Base-by-base conservation (phyloP, 2,888 invertebrate species). In the Dorcus parallelipipedus region DNA sequence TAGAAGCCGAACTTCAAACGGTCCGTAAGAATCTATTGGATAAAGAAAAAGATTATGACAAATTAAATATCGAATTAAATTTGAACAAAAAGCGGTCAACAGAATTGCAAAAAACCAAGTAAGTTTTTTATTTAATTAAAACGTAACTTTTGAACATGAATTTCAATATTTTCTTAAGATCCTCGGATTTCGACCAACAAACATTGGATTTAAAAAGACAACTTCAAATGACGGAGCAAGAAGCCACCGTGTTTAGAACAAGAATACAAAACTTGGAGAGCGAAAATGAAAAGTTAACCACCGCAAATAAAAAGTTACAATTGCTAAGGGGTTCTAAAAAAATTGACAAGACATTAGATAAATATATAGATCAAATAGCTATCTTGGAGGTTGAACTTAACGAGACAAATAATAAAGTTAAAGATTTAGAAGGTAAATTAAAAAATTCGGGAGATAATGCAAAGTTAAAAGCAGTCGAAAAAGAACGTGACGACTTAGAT, bases 11-110 rank as follows among this genome's bases (percentile, higher is more conserved):
- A 78, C 83, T 89, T 54, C 84, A 83, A 53, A 88, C 89, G 67
- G 77, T 92, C 33, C 82, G 89, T 61, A 89, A 88, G 73, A 89
- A 90, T 71, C 76, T 93, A 1, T 87, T 89, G 54, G 92, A 93
- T 76, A 93, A 91, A 74, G 93, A 94, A 76, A 82, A 89, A 66
- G 89, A 90, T 67, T 87, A 90, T 68, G 91, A 92, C 77, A 82
- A 88, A 65, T 79, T 93, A 54, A 86, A 89, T 66, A 84, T 88
- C 1, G 90, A 91, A 77, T 77, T 89, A 23, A 85, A 85, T 67
- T 73, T 86, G 17, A 79, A 82, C 9, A 84, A 84, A 67, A 86
- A 86, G 73, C 81, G 84, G 49, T 68, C 73, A 2, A 87, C 86
- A 74, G 83, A 81, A 63, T 82, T 84, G 54, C 79, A 85, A 54